phyloP scores from a whole-genome alignment of 64 coral and sea anemone genomes.

The Montipora capricornis region DNA sequence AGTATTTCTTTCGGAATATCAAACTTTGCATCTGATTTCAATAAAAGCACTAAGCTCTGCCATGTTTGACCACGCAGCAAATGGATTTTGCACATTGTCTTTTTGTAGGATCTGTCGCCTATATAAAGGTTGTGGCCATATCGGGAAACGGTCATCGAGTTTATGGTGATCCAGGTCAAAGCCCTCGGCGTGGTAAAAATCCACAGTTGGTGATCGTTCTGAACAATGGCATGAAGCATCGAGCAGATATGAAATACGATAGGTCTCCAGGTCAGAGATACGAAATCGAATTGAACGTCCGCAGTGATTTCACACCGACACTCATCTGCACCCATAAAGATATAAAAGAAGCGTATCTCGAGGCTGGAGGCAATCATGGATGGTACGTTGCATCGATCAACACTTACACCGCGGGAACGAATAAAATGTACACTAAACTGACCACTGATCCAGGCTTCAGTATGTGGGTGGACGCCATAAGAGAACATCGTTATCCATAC shows the following conservation, averaged over 20 bases:
- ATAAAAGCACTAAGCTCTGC: background rate
- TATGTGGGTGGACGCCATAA: slow-evolving; percentile 9
- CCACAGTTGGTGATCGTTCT: slow-evolving; percentile 27
- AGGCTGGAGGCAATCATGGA: slow-evolving; percentile 14
- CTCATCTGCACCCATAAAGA: slow-evolving; percentile 10
- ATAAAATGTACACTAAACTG: slow-evolving; percentile 12
- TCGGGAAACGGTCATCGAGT: background rate
- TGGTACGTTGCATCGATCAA: slow-evolving; percentile 34
- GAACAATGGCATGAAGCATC: slow-evolving; percentile 5
- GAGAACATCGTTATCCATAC: slow-evolving; percentile 4
- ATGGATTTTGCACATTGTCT: slow-evolving; percentile 15
- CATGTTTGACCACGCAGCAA: background rate
- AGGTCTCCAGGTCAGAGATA: background rate
- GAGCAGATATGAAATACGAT: background rate
- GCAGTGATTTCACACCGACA: background rate
- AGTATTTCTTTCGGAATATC: background rate
- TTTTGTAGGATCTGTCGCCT: background rate
- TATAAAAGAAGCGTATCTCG: slow-evolving; percentile 25
- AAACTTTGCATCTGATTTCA: background rate
- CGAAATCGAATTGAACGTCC: background rate
- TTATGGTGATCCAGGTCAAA: slow-evolving; percentile 6
- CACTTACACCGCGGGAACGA: slow-evolving; percentile 9
- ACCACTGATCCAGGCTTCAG: slow-evolving; percentile 40
- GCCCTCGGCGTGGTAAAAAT: background rate
- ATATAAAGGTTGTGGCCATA: slow-evolving; percentile 17